Evolutionary conservation across 1,140 invertebrate genomes (phyloP), one percentile per base, ranked within the genome.

Genomic region (Pygmarrhopalites habei): DNA sequence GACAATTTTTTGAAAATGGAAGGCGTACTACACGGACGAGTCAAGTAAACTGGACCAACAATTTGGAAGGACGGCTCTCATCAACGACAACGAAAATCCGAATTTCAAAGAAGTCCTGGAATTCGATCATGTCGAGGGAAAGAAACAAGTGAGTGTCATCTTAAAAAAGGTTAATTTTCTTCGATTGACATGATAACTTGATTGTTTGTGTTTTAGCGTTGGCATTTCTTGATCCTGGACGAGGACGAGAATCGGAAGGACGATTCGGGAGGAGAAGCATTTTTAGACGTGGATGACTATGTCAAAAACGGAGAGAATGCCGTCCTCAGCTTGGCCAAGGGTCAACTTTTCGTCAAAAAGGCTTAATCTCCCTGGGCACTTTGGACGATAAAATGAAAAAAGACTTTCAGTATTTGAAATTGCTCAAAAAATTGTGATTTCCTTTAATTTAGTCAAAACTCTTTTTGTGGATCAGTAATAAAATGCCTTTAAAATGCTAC

Each of bases 11-110:
- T n/a, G n/a, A n/a, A n/a, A n/a, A n/a, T n/a, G n/a, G n/a, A n/a
- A n/a, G n/a, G 60, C 66, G 0, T 67, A 23, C 28, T 64, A 64
- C 60, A 68, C 60, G 21, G 55, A 66, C 25, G 62, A 61, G 17
- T 47, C 39, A 14, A 39, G 26, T 1, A 14, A 41, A 19, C 25
- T 47, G 14, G 69, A 70, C 47, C 28, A 28, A 14, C 32, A 46
- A 1, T 29, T 70, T 41, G 63, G 63, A 23, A 58, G 23, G 1
- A 67, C 65, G 29, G 52, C 32, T 1, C 62, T 52, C 21, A 26
- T 66, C 19, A 44, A 41, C 15, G 69, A 70, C 46, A 64, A 26
- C 10, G 69, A 70, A 58, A 70, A 64, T 58, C 65, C 66, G 25
- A 41, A 43, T 5, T 70, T 53, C 44, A 49, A 53, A 7, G 64